Base-by-base conservation (phyloP, 2,797 vertebrate genomes). In the Columba guinea region DNA sequence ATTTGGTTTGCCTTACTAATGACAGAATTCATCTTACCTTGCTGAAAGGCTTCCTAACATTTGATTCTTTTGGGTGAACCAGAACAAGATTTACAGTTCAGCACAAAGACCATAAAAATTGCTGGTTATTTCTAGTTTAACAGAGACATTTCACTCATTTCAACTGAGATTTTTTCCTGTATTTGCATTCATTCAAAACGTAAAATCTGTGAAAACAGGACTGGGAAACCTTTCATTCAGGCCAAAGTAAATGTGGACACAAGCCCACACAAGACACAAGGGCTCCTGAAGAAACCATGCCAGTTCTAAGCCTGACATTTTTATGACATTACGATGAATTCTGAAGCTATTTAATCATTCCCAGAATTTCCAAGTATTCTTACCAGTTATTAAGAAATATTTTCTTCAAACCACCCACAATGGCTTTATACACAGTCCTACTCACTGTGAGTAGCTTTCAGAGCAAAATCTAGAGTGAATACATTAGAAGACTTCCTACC, bases 321-420 rank as follows among this genome's bases (percentile, higher is more conserved):
- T 58, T 82, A 32, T 58, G 49, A 67, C 0, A 2, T 17, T 44
- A 12, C 2, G 3, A 60, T 69, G n/a, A 86, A 78, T 81, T 70
- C 28, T 73, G 63, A 84, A 65, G 11, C 52, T 78, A 48, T 69
- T 80, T 78, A 53, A 10, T 32, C 51, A 46, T 13, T n/a, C 4
- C 2, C 23, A 79, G 28, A 79, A 82, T 67, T 82, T 90, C 10
- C 26, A 91, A 46, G 34, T 67, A 15, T 53, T 41, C 27, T 84
- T 73, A 37, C 35, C 35, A 49, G 11, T 56, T 59, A 90, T 44
- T 74, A 67, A 35, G 58, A 91, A 84, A 79, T 35, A 55, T 39
- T 63, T 91, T 94, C 93, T 94, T 88, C 81, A 91, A 95, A 94
- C n/a, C 39, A 77, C 56, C 46, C 28, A 48, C 69, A 48, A 26